Evolutionary conservation across 2,113 vertebrate species (phyloP).

Genomic region (Emydura subglobosa): DNA sequence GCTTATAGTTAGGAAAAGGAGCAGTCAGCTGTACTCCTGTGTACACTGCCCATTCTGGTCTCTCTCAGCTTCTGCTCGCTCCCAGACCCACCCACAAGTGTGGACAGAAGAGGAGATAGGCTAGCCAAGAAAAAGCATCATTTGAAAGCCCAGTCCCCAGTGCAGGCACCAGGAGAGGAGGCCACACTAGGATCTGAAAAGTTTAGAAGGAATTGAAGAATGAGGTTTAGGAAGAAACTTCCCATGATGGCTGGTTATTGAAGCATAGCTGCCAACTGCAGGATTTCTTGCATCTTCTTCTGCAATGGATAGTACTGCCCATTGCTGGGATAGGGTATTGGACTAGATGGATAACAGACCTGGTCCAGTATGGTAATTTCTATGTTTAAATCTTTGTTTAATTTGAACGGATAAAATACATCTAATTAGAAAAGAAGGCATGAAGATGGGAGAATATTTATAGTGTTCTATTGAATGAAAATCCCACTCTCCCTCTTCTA

Average conservation of each 20-base stretch:
- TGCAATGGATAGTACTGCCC: conserved; percentile 27
- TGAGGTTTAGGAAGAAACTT: conserved; percentile 57
- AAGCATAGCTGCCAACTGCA: conserved; percentile 45
- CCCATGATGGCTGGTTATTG: conserved; percentile 17
- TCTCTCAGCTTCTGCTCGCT: fast-evolving
- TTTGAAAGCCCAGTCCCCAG: background rate
- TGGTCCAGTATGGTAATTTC: background rate
- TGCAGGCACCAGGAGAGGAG: background rate
- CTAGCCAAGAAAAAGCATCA: background rate
- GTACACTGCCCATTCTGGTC: background rate
- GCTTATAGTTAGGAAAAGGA: background rate
- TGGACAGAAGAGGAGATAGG: background rate
- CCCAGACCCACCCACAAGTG: background rate
- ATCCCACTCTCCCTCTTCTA: background rate
- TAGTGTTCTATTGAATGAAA: background rate
- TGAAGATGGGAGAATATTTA: background rate
- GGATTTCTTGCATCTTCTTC: background rate
- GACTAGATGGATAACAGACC: background rate
- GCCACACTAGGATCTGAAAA: conserved; percentile 52
- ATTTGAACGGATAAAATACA: background rate
- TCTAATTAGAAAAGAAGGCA: background rate
- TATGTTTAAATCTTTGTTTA: conserved; percentile 28
- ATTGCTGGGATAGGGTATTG: background rate
- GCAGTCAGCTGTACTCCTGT: fast-evolving
- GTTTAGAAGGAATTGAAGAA: conserved; percentile 61